phyloP scores from a whole-genome alignment of 2,888 invertebrate species.

The Strigamia crassipes region DNA sequence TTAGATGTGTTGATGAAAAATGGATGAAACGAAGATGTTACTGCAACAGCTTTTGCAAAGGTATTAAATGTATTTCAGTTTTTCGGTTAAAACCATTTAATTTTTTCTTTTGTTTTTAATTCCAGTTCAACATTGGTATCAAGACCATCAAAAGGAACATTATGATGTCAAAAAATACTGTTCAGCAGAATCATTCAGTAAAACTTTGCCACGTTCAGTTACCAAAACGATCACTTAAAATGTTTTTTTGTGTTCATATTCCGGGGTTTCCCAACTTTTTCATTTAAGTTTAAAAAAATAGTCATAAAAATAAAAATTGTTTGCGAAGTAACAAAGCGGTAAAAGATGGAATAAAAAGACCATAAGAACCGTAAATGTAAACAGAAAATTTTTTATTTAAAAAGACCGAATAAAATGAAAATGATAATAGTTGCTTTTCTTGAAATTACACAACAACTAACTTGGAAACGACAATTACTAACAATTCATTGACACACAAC shows the following conservation, averaged over 20 bases:
- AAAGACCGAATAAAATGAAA: background rate
- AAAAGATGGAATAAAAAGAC: background rate
- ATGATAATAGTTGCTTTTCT: background rate
- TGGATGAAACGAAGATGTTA: background rate
- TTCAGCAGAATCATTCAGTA: background rate
- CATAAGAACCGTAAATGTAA: background rate
- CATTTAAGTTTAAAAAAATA: background rate
- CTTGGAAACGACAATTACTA: no score
- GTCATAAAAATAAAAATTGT: background rate
- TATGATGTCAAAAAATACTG: background rate
- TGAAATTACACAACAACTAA: background rate
- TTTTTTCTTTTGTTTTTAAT: background rate
- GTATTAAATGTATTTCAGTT: background rate
- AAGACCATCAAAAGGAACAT: background rate
- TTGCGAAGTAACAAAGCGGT: background rate
- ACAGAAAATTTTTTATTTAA: no score
- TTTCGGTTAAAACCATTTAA: background rate
- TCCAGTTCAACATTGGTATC: conserved; percentile 1
- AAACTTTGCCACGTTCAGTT: background rate
- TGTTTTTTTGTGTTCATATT: background rate
- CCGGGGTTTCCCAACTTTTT: background rate
- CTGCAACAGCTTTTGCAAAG: background rate
- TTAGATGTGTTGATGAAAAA: background rate
- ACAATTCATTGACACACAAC: background rate
- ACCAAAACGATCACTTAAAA: background rate